Evolutionary conservation across 2,888 invertebrate genomes (phyloP).

Genomic region (Eristalis pertinax): DNA sequence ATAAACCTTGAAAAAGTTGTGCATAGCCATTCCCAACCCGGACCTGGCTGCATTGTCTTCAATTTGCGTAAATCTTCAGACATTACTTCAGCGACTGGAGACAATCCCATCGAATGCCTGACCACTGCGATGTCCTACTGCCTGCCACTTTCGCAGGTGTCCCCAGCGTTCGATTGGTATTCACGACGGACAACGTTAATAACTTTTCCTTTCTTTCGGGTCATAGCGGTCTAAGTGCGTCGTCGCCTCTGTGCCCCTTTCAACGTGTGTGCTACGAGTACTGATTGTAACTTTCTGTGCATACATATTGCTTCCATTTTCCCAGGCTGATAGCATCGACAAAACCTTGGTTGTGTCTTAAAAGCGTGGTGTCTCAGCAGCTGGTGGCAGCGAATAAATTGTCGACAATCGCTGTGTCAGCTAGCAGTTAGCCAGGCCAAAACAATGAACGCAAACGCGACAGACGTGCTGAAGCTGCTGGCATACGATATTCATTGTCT

Average conservation of each 20-base stretch:
- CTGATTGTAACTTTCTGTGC: constrained; percentile 16
- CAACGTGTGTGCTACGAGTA: constrained; percentile 7
- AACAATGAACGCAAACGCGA: neutral
- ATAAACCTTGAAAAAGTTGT: too few relatives aligned
- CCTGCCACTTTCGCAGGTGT: constrained; percentile 25
- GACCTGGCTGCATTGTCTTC: neutral
- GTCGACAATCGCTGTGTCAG: neutral
- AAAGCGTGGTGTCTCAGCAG: neutral
- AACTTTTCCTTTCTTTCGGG: constrained; percentile 39
- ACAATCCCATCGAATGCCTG: neutral
- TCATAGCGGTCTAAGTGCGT: constrained; percentile 20
- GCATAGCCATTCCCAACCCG: neutral
- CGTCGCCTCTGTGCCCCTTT: neutral
- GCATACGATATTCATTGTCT: neutral
- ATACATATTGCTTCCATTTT: neutral
- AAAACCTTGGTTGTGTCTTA: neutral
- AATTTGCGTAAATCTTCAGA: neutral
- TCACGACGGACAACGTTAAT: constrained; percentile 11
- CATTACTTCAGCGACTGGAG: neutral
- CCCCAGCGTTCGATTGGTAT: constrained; percentile 20
- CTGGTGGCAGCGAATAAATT: neutral
- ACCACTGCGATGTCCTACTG: constrained; percentile 1
- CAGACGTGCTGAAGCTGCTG: neutral
- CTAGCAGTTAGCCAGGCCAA: neutral
- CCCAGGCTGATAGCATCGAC: constrained; percentile 3